A percentile compares a stretch with the other conserved stretches of the same genome.
phyloP scores from a whole-genome alignment of 2,888 invertebrate genomes.

The Acrobasis consociella region DNA sequence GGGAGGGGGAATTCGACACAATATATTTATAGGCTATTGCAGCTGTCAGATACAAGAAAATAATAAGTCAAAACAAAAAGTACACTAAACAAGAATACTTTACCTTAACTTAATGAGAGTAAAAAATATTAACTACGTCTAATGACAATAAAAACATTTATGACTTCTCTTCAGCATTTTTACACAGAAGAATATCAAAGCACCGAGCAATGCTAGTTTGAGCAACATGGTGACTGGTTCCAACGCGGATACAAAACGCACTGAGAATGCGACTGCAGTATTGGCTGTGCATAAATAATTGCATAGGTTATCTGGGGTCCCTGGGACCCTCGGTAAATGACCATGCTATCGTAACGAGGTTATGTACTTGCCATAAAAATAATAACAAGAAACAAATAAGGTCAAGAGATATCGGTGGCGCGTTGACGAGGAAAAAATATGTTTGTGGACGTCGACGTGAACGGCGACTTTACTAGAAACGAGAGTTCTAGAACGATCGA shows the following conservation, averaged over 20 bases:
- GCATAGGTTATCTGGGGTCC: conserved; percentile 43
- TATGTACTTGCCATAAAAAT: conserved; percentile 45
- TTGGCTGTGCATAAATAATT: conserved; percentile 28
- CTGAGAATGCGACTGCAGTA: conserved; percentile 38
- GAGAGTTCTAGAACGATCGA: conserved; percentile 2
- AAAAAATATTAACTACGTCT: conserved; percentile 24
- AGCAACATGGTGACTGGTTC: conserved; percentile 60
- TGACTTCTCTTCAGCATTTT: conserved; percentile 59
- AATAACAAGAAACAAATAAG: conserved; percentile 35
- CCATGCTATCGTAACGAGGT: conserved; percentile 43
- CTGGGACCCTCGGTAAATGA: conserved; percentile 35
- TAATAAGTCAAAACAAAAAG: background rate
- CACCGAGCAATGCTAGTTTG: conserved; percentile 67
- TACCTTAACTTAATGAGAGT: conserved; percentile 10
- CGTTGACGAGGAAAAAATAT: conserved; percentile 17
- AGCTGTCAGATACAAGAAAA: no score
- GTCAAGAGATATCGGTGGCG: conserved; percentile 30
- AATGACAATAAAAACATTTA: conserved; percentile 53
- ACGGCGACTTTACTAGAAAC: background rate
- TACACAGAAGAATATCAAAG: conserved; percentile 63
- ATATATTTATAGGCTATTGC: no score
- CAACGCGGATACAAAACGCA: conserved; percentile 38
- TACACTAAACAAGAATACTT: background rate
- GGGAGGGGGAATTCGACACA: no score
- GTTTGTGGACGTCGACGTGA: conserved; percentile 14